phyloP scores from a whole-genome alignment of 2,888 invertebrate species.

The Sesia bembeciformis region DNA sequence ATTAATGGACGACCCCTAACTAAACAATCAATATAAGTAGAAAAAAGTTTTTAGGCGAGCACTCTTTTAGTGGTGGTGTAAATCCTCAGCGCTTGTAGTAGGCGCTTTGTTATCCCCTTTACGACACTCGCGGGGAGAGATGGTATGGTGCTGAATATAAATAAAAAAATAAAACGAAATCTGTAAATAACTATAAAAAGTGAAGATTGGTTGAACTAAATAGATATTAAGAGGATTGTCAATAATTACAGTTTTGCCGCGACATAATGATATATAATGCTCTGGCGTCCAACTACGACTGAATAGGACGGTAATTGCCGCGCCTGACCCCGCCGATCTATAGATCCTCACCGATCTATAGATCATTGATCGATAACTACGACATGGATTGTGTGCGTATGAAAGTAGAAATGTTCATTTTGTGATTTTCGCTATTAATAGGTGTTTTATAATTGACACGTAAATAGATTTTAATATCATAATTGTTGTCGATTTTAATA shows the following conservation, averaged over 20 bases:
- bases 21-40: no score
- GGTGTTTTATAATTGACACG: neutral
- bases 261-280: slow-evolving; percentile 26
- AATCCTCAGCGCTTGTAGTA: no score
- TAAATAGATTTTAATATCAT: neutral
- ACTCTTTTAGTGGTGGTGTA: no score
- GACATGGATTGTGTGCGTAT: slow-evolving; percentile 20
- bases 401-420: slow-evolving; percentile 26
- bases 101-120: no score
- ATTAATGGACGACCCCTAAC: no score
- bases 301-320: slow-evolving; percentile 46
- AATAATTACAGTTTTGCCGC: slow-evolving; percentile 9
- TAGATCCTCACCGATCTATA: slow-evolving; percentile 47
- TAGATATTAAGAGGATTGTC: neutral
- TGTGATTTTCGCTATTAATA: neutral
- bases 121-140: no score
- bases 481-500: neutral
- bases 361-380: slow-evolving; percentile 55
- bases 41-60: no score
- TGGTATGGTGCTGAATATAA: no score
- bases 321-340: slow-evolving; percentile 38
- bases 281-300: slow-evolving; percentile 18
- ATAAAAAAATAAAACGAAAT: no score
- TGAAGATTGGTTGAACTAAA: no score
- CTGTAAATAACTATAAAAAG: no score